These are phyloP conservation scores for Dryas iulia DNA, from an alignment of 1,140 invertebrate species.

Conservation along the genomic window DNA sequence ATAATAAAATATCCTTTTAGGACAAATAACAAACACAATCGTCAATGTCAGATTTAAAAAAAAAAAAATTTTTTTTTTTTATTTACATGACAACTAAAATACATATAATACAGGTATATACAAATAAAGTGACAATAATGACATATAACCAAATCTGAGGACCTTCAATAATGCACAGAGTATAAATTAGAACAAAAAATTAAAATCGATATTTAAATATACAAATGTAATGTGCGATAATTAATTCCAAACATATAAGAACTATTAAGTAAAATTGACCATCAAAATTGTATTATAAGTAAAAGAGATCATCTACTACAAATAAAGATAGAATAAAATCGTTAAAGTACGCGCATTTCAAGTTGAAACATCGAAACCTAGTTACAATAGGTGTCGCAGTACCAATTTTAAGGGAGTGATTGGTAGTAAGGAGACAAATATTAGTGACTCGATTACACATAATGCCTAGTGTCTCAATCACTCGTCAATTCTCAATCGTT, in stretches of 20 bases:
- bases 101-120: conserved; percentile 64
- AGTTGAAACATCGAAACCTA: too few species aligned
- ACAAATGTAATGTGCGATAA: conserved; percentile 61
- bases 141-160: conserved; percentile 16
- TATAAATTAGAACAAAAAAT: conserved; percentile 34
- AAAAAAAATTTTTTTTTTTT: conserved; percentile 13
- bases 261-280: conserved; percentile 78
- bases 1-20: conserved; percentile 8
- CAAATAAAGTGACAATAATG: conserved; percentile 41
- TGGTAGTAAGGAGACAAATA: too few species aligned
- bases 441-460: too few species aligned
- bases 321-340: too few species aligned
- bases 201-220: conserved; percentile 47
- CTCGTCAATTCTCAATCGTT: too few species aligned
- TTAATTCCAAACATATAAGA: conserved; percentile 63
- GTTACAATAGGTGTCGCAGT: too few species aligned
- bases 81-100: conserved; percentile 51
- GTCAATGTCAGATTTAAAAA: neutral
- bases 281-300: conserved; percentile 79
- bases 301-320: conserved; percentile 77
- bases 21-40: neutral
- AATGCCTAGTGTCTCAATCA: too few species aligned
- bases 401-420: too few species aligned
- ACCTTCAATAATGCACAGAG: conserved; percentile 46
- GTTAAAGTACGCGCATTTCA: too few species aligned